Conservation (phyloP, 2,888 invertebrate genomes). For the Didymodactylos carnosus region DNA sequence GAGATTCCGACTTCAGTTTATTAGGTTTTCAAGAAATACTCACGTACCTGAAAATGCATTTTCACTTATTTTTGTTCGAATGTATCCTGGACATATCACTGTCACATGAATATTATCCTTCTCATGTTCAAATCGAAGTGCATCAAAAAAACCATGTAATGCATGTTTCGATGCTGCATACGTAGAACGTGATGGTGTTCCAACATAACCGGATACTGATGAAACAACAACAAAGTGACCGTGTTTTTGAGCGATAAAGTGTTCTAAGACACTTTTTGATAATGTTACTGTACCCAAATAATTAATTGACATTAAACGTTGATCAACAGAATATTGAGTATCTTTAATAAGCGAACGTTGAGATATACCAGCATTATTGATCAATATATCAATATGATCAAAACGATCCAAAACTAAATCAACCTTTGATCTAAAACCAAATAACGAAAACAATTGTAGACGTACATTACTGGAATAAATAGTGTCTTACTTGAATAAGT, state of each 20-base stretch:
- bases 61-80: slow-evolving; percentile 48
- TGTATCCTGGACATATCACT: slow-evolving; percentile 55
- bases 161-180: slow-evolving; percentile 56
- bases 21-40: background rate
- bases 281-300: slow-evolving; percentile 52
- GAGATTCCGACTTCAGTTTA: too few species aligned
- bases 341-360: slow-evolving; percentile 54
- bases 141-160: slow-evolving; percentile 54
- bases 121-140: slow-evolving; percentile 44
- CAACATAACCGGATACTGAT: slow-evolving; percentile 46
- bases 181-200: slow-evolving; percentile 24
- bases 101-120: slow-evolving; percentile 45
- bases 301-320: slow-evolving; percentile 54
- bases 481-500: too few species aligned
- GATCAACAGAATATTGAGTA: slow-evolving; percentile 50
- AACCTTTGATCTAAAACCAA: background rate
- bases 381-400: slow-evolving; percentile 49
- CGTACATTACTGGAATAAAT: too few species aligned
- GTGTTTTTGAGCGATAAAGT: slow-evolving; percentile 37
- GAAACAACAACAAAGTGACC: slow-evolving; percentile 58
- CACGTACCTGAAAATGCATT: slow-evolving; percentile 45
- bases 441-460: too few species aligned
- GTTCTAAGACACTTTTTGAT: slow-evolving; percentile 44
- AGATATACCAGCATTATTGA: slow-evolving; percentile 61
- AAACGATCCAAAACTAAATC: background rate